phyloP scores from a whole-genome alignment of 2,797 vertebrate genomes.

The Nothura maculosa region DNA sequence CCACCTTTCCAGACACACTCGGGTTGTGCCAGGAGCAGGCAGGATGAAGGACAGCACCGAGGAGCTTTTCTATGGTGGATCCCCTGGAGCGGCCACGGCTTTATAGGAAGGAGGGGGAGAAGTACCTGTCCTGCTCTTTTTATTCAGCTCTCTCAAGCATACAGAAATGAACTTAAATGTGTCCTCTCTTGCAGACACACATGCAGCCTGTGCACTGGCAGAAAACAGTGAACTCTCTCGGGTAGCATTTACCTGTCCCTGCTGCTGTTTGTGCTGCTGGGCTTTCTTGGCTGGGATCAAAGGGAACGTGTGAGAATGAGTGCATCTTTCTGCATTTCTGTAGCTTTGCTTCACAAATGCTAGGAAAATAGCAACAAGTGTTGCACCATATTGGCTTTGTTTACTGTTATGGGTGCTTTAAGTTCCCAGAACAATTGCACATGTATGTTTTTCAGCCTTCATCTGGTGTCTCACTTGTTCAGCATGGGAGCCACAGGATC shows the following conservation, averaged over 20 bases:
- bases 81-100: not conserved
- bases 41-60: not conserved
- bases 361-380: conserved; percentile 75
- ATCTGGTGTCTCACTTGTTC: conserved; percentile 72
- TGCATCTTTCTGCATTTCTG: conserved; percentile 41
- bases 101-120: not conserved
- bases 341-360: conserved; percentile 59
- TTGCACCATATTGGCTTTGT: conserved; percentile 75
- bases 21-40: not conserved
- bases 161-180: not conserved
- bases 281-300: conserved; percentile 37
- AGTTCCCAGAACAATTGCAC: conserved; percentile 75
- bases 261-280: conserved; percentile 68
- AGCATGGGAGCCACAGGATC: conserved; percentile 43
- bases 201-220: not conserved
- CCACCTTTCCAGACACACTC: not conserved
- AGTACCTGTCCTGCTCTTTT: not conserved
- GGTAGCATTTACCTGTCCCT: not conserved
- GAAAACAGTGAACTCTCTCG: not conserved
- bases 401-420: conserved; percentile 73
- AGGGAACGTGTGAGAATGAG: conserved; percentile 58
- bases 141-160: not conserved
- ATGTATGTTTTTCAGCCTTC: conserved; percentile 75
- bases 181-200: too few species aligned
- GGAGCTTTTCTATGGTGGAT: not conserved